Percentiles rank a stretch among this genome's conserved stretches.
Evolutionary conservation across 2,888 invertebrate species (phyloP).

Genomic region (Syrphus vitripennis): DNA sequence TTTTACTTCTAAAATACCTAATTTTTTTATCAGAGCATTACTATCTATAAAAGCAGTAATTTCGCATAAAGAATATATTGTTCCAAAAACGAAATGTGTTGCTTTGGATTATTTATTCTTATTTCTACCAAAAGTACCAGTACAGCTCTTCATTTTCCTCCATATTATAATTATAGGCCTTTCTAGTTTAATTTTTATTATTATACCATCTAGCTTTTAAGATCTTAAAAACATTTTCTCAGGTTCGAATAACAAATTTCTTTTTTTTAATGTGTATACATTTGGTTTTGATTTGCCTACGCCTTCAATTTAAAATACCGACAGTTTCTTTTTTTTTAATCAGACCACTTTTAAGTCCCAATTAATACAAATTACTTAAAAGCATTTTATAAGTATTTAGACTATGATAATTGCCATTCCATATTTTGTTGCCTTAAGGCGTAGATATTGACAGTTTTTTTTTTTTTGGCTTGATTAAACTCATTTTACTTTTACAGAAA

Average conservation of each 20-base stretch:
- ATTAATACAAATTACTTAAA: neutral
- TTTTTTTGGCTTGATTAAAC: neutral
- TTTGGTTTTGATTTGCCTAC: neutral
- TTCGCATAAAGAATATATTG: too few species aligned
- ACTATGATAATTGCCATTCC: conserved; percentile 24
- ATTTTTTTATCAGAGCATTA: too few species aligned
- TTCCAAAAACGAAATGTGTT: too few species aligned
- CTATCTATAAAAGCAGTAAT: too few species aligned
- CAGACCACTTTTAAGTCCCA: neutral
- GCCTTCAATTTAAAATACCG: neutral
- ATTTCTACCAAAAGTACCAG: too few species aligned
- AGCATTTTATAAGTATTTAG: conserved; percentile 2
- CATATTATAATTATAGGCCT: too few species aligned
- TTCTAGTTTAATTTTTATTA: too few species aligned
- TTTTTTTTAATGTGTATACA: neutral
- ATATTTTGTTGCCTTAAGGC: neutral
- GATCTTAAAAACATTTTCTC: neutral
- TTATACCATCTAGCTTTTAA: too few species aligned
- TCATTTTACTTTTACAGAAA: neutral
- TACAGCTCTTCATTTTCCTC: too few species aligned
- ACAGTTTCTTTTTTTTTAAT: neutral
- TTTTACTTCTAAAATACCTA: too few species aligned
- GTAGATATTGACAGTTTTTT: neutral
- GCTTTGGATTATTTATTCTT: too few species aligned
- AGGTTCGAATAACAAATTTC: neutral